Percentiles rank a stretch among this genome's conserved stretches.
Evolutionary conservation across 2,888 invertebrate species (phyloP).

Genomic region (Cataglyphis albicans): DNA sequence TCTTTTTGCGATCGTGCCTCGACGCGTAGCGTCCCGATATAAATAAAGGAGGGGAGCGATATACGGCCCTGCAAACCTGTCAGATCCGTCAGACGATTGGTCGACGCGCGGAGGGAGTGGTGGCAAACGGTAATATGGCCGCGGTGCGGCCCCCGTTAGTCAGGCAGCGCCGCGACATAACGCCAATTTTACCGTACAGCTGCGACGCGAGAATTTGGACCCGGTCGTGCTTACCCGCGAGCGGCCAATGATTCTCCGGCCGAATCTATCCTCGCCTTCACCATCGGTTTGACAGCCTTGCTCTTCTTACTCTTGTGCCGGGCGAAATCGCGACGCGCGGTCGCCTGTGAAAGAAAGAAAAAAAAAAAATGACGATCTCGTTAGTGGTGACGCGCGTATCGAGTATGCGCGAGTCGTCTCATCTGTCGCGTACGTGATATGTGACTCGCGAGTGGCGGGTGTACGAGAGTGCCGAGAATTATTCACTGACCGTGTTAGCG

Average conservation of each 20-base stretch:
- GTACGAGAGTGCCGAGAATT: slow-evolving; percentile 80
- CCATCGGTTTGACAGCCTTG: not conserved
- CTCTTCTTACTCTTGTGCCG: slow-evolving; percentile 64
- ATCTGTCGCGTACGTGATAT: not conserved
- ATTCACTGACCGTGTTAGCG: slow-evolving; percentile 75
- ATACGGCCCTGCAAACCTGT: slow-evolving; percentile 78
- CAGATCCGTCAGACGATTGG: slow-evolving; percentile 77
- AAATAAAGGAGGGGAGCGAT: not conserved
- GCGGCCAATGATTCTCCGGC: slow-evolving; percentile 77
- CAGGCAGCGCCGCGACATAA: slow-evolving; percentile 75
- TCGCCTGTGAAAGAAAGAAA: slow-evolving; percentile 58
- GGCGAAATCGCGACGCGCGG: slow-evolving; percentile 59
- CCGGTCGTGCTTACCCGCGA: slow-evolving; percentile 81
- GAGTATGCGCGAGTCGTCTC: not conserved
- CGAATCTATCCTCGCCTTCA: slow-evolving; percentile 49
- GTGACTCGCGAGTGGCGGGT: not conserved
- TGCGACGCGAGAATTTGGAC: slow-evolving; percentile 49
- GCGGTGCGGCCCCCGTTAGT: slow-evolving; percentile 77
- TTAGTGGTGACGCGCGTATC: slow-evolving; percentile 48
- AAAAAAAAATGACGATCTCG: slow-evolving; percentile 62
- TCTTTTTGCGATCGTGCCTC: not conserved
- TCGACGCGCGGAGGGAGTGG: slow-evolving; percentile 57
- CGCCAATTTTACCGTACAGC: slow-evolving; percentile 48
- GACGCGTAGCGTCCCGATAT: not conserved
- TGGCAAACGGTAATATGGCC: slow-evolving; percentile 81